Evolutionary conservation across 2,797 vertebrate species (phyloP), one percentile per base, ranked within the genome.

Genomic region (Pipistrellus pygmaeus): DNA sequence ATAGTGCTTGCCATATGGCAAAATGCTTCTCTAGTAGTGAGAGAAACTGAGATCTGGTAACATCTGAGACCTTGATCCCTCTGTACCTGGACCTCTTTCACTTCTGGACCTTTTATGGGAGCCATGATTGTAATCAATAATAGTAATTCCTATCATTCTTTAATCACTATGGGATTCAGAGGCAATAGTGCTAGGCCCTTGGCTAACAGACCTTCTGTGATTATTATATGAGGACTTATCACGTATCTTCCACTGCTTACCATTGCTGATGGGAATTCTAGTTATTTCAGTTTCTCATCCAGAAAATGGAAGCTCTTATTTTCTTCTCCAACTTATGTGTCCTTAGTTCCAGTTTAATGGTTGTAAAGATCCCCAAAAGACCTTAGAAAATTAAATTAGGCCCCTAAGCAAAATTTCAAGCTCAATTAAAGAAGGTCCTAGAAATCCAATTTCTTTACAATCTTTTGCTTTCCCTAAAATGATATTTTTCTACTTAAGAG

Each of bases 341-440:
- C 46, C 73, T 93, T 92, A 84, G 55, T 66, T 94, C 57, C 44
- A 85, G 38, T 44, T 81, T 91, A 95, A 88, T 76, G 82, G 87
- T 86, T 76, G 46, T 60, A 80, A 91, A 85, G 64, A 72, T 55
- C n/a, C 77, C 62, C 51, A 53, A 82, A 92, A 92, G 60, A 82
- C 20, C 68, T 84, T 91, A 41, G 76, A 78, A 95, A 95, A 93
- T 88, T 88, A 95, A 92, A 93, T 94, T 91, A 91, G 62, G 13
- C 25, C 71, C 86, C 57, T 73, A 53, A 69, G 69, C 35, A 73
- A 90, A 95, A 85, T 93, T 96, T 93, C 32, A 85, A 95, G 83
- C 53, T 96, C 75, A 88, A 27, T 95, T 80, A 90, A 66, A 66
- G n/a, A 91, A 84, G 20, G 32, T 48, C 72, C 53, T 94, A 83